phyloP scores from a whole-genome alignment of 53 echinoderm and acorn worm genomes.

The Antedon mediterranea region DNA sequence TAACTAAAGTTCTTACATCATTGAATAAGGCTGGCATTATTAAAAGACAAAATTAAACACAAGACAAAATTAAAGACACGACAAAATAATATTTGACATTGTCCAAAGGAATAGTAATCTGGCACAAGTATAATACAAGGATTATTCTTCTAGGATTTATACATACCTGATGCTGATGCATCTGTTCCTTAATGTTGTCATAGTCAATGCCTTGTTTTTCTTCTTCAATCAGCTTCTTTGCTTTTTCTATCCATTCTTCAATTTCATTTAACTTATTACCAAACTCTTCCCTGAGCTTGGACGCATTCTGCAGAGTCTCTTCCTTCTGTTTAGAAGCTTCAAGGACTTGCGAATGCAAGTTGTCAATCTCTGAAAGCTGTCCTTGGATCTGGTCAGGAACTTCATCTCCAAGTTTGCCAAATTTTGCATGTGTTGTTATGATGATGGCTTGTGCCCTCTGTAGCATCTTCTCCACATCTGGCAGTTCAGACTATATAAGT shows the following conservation, averaged over 20 bases:
- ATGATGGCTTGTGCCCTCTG: constrained; percentile 71
- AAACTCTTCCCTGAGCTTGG: constrained; percentile 50
- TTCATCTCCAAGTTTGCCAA: constrained; percentile 61
- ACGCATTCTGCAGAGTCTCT: constrained; percentile 39
- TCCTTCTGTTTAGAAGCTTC: constrained; percentile 42
- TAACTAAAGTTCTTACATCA: too few relatives aligned
- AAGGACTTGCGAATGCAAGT: constrained; percentile 50
- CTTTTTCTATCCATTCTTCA: constrained; percentile 52
- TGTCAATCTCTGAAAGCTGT: constrained; percentile 50
- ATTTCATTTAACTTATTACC: constrained; percentile 24
- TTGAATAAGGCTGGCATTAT: too few relatives aligned
- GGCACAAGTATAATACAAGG: too few relatives aligned
- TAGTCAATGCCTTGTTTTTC: constrained; percentile 55
- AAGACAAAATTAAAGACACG: too few relatives aligned
- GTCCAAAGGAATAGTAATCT: too few relatives aligned
- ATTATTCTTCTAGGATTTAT: too few relatives aligned
- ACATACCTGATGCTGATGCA: constrained; percentile 61
- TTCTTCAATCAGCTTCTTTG: constrained; percentile 32
- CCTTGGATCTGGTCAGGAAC: constrained; percentile 42
- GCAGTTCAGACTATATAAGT: constrained; percentile 39
- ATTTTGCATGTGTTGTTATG: constrained; percentile 69
- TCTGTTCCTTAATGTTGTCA: constrained; percentile 37
- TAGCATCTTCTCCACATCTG: constrained; percentile 46
- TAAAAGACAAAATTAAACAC: too few relatives aligned
- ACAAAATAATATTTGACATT: too few relatives aligned